These are phyloP conservation scores for Oenanthe melanoleuca DNA, from an alignment of 2,113 vertebrate species.

Conservation along the genomic window DNA sequence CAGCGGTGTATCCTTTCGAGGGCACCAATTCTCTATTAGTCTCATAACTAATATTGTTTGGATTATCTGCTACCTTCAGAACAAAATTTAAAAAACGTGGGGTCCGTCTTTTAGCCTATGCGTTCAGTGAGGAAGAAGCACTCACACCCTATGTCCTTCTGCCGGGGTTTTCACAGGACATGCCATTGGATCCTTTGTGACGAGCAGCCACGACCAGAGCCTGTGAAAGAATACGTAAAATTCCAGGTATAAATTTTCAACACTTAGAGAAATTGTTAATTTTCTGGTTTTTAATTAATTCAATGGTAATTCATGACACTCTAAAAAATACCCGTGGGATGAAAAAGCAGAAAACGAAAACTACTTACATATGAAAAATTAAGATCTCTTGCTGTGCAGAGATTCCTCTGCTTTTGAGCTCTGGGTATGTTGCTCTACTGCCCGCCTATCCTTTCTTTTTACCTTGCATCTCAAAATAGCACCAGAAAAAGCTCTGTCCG, in stretches of 20 bases:
- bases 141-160: fast-evolving
- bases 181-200: fast-evolving
- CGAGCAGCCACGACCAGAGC: fast-evolving
- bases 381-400: background rate
- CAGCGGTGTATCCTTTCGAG: background rate
- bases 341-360: background rate
- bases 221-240: background rate
- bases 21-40: background rate
- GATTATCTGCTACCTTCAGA: background rate
- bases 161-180: fast-evolving
- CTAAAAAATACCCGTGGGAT: background rate
- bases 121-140: fast-evolving
- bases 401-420: background rate
- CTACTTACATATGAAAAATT: background rate
- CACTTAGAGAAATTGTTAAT: background rate
- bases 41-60: background rate
- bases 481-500: background rate
- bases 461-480: background rate
- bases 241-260: background rate
- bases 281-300: background rate
- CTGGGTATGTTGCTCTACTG: background rate
- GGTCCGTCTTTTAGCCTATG: fast-evolving
- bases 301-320: background rate
- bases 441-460: background rate
- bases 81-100: background rate